Evolutionary conservation across 2,113 vertebrate species (phyloP), one percentile per base, ranked within the genome.

Genomic region (Vireo altiloquus): DNA sequence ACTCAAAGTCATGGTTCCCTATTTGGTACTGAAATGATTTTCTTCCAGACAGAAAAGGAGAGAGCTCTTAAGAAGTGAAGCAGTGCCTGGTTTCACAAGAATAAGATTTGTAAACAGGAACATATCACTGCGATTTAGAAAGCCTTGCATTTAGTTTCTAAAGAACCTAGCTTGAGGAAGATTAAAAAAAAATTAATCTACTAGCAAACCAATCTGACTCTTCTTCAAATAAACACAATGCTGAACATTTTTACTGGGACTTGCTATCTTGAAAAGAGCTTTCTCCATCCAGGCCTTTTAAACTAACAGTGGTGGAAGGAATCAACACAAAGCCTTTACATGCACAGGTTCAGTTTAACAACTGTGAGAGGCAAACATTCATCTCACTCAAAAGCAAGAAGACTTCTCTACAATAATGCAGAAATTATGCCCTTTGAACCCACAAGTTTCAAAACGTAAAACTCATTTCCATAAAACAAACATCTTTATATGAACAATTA

Each of bases 401-500:
- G 74, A 54, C 9, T 22, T 30, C 27, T 61, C 24, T 86, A 44
- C n/a, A n/a, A 40, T 40, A 10, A 50, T 16, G 2, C 61, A 9
- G 46, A 50, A 75, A n/a, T 46, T 2, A 33, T 8, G 20, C 23
- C 30, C n/a, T 50, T 18, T n/a, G 11, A 82, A 70, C 8, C 15
- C 8, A 37, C 16, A 79, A 7, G 17, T 42, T 60, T 24, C 39
- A 53, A 85, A 69, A 57, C 2, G 3, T 54, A 64, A 74, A 86
- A 79, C 7, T 46, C 39, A 46, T 28, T 91, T 78, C 25, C 17
- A 46, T 56, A 52, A 65, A 79, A 46, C 18, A 37, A 78, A 13
- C 7, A 25, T 10, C 57, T 87, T 79, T 16, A 61, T 18, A 49
- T 0, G 0, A 65, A 5, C 9, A 56, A 66, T 17, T 42, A 56